Evolutionary conservation across 1,140 invertebrate species (phyloP).

Genomic region (Drosophila seguyi): DNA sequence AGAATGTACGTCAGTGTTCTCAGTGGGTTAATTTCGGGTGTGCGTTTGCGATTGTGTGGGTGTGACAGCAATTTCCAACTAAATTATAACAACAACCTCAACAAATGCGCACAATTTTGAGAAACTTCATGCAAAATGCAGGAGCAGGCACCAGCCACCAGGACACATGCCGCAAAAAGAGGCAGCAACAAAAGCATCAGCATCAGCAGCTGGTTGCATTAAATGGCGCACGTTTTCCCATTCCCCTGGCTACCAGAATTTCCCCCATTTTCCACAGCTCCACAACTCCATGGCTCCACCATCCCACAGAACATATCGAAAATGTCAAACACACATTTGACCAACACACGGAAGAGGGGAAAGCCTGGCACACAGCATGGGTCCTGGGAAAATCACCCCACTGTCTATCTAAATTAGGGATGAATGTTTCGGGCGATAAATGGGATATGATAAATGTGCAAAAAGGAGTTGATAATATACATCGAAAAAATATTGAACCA

Average conservation of each 20-base stretch:
- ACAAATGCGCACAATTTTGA: conserved; percentile 75
- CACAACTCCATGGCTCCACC: not conserved
- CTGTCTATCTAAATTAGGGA: conserved; percentile 22
- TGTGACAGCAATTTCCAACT: conserved; percentile 76
- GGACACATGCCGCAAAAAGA: conserved; percentile 50
- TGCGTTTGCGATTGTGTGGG: conserved; percentile 14
- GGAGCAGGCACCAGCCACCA: conserved; percentile 35
- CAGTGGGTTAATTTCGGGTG: conserved; percentile 64
- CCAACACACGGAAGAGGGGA: conserved; percentile 51
- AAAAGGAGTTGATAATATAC: not conserved
- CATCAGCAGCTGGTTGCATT: conserved; percentile 64
- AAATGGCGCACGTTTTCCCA: conserved; percentile 66
- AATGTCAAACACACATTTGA: conserved; percentile 81
- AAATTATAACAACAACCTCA: conserved; percentile 81
- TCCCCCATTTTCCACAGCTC: conserved; percentile 3
- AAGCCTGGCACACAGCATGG: conserved; percentile 43
- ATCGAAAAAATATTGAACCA: not conserved
- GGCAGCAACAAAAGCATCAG: conserved; percentile 45
- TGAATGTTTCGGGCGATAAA: not conserved
- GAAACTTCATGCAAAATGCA: conserved; percentile 81
- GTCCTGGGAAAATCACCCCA: conserved; percentile 9
- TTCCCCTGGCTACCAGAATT: not conserved
- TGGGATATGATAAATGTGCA: not conserved
- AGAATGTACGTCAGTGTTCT: not conserved
- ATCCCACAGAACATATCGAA: conserved; percentile 69